Base-by-base conservation (phyloP, 2,797 vertebrate species). In the Malacoraja senta region DNA sequence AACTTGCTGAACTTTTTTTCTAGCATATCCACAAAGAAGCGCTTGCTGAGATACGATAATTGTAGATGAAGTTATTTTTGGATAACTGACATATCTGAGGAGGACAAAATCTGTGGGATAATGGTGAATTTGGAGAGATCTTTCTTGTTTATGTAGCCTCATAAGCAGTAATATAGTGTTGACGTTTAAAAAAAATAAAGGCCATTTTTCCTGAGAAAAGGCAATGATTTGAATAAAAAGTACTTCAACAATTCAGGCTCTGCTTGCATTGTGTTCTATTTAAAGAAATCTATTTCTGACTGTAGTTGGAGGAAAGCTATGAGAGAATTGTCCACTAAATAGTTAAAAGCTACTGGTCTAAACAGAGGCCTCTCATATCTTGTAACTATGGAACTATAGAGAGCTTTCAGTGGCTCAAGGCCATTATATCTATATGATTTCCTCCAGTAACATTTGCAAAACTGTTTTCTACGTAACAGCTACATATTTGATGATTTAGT, bases 341-440 rank as follows among this genome's bases (percentile, higher is more conserved):
- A 86, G 13, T 86, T 86, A 86, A 86, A 65, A 86, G 12, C 29
- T 86, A 29, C 83, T 32, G 29, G 83, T 86, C 63, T 86, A 86
- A 86, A 65, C 58, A 32, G 83, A 86, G 58, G 61, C 83, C 61
- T 32, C 83, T 86, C 29, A 7, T 86, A 63, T 86, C 83, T 32
- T 86, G 83, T 86, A 63, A 65, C 61, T 86, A 65, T 86, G 83
- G 58, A 86, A 63, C 13, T n/a, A n/a, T 86, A 15, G 26, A 32
- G 58, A 86, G 29, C 10, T 86, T 86, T 86, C 32, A 86, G 58
- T 86, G 58, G 15, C 58, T 86, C 83, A 86, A 86, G 58, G 58
- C 29, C 83, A 86, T 65, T 65, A 1, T 65, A 32, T 32, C 83
- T 65, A 86, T n/a, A n/a, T 61, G 53, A 61, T 86, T 86, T 86